Evolutionary conservation across 2,113 vertebrate species (phyloP), one percentile per base, ranked within the genome.

Genomic region (Cepphus grylle): DNA sequence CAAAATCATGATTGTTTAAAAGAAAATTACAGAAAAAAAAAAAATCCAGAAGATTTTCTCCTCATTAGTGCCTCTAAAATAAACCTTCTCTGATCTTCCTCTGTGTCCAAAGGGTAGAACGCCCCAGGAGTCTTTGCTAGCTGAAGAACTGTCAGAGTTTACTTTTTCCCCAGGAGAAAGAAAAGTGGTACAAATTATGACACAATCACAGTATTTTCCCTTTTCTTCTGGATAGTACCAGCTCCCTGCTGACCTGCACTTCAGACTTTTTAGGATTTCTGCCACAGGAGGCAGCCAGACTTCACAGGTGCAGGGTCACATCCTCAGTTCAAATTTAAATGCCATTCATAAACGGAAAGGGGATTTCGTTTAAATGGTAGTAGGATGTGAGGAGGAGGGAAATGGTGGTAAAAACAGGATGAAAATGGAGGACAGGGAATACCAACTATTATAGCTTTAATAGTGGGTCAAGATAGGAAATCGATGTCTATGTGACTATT

Each of bases 401-500:
- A 66, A 10, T 32, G 14, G 17, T 22, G 42, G 29, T 27, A 6
- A 86, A 92, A 88, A 7, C 9, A 30, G 71, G 38, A 83, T 63
- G 45, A 50, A 91, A 80, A 66, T 29, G 15, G 17, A 62, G 36
- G 14, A 56, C 38, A 59, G 70, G 14, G 22, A 86, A 47, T 49
- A 66, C 6, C 40, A 74, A 10, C 19, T 32, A 23, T 34, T 50
- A 11, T 7, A 58, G 42, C 12, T 89, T 76, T 55, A 47, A n/a
- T 19, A 20, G 34, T 17, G 10, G 45, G 7, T 52, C 69, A 43
- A 40, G 69, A 12, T 4, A 47, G 61, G 61, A 85, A 87, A 80
- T 90, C 1, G 0, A 17, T 67, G 32, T 27, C 55, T 29, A 12
- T 23, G 2, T 3, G 4, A 21, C 25, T 38, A 9, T 71, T 79